Evolutionary conservation across 1,140 invertebrate genomes (phyloP).

Genomic region (Diabrotica undecimpunctata): DNA sequence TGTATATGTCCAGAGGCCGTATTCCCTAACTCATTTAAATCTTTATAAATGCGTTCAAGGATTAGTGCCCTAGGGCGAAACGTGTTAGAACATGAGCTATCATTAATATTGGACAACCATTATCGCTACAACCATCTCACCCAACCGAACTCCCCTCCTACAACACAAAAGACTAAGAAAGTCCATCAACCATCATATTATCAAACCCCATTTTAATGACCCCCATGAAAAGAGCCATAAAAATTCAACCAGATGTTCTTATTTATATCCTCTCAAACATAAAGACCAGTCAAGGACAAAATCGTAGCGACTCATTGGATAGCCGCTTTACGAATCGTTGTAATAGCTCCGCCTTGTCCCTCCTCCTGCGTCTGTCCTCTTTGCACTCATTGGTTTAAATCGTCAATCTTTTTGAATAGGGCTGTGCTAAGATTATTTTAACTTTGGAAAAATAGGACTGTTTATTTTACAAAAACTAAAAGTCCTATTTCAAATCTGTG

Average conservation of each 20-base stretch:
- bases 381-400: slow-evolving; percentile 8
- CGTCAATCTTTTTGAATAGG: neutral
- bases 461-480: neutral
- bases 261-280: slow-evolving; percentile 17
- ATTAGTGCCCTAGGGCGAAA: too few species aligned
- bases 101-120: too few species aligned
- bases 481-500: neutral
- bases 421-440: neutral
- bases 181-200: slow-evolving; percentile 13
- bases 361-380: slow-evolving; percentile 6
- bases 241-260: slow-evolving; percentile 18
- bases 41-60: too few species aligned
- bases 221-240: slow-evolving; percentile 18
- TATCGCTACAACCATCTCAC: too few species aligned
- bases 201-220: slow-evolving; percentile 23
- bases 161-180: slow-evolving; percentile 3
- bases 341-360: slow-evolving; percentile 1
- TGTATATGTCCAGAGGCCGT: too few species aligned
- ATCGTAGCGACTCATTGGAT: neutral
- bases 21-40: too few species aligned
- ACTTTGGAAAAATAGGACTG: neutral
- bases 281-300: slow-evolving; percentile 13
- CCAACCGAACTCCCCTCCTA: neutral
- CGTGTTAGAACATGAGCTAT: too few species aligned
- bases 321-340: slow-evolving; percentile 3